These are phyloP conservation scores for Athalia rosae DNA, from an alignment of 2,888 invertebrate genomes.

Conservation along the genomic window DNA sequence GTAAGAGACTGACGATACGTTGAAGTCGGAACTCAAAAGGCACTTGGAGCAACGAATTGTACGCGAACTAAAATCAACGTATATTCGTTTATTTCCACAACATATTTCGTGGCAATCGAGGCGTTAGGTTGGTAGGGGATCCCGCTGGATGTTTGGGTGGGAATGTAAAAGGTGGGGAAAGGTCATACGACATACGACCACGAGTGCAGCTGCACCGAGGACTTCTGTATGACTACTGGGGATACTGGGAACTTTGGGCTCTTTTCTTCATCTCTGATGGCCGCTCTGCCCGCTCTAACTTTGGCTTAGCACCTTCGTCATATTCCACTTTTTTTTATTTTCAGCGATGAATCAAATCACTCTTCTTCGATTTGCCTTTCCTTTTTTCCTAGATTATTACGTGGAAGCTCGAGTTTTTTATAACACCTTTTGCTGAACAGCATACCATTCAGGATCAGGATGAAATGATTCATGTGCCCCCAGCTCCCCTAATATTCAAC, in stretches of 20 bases:
- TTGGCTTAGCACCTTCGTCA: not conserved
- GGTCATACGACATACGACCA: slow-evolving; percentile 56
- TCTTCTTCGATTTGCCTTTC: not conserved
- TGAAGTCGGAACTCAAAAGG: too few species aligned
- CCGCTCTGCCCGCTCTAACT: too few species aligned
- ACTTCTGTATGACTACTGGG: slow-evolving; percentile 17
- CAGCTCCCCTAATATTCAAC: too few species aligned
- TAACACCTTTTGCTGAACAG: too few species aligned
- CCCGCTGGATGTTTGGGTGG: slow-evolving; percentile 51
- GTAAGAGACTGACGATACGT: too few species aligned
- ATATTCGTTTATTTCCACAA: slow-evolving; percentile 24
- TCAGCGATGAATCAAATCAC: slow-evolving; percentile 20
- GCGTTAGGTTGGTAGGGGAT: slow-evolving; percentile 47
- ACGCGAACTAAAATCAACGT: not conserved
- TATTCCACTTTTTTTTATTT: slow-evolving; percentile 11
- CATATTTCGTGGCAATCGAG: slow-evolving; percentile 44
- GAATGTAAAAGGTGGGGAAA: slow-evolving; percentile 56
- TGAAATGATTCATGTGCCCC: too few species aligned
- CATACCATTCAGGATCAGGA: too few species aligned
- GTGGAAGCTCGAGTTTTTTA: too few species aligned
- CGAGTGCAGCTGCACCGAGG: slow-evolving; percentile 64
- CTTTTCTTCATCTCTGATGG: slow-evolving; percentile 1
- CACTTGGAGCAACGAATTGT: not conserved
- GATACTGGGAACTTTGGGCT: slow-evolving; percentile 36
- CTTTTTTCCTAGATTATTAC: too few species aligned